Percentiles rank a stretch among this genome's conserved stretches.
Evolutionary conservation across 1,140 invertebrate genomes (phyloP).

Genomic region (Tribolium castaneum): DNA sequence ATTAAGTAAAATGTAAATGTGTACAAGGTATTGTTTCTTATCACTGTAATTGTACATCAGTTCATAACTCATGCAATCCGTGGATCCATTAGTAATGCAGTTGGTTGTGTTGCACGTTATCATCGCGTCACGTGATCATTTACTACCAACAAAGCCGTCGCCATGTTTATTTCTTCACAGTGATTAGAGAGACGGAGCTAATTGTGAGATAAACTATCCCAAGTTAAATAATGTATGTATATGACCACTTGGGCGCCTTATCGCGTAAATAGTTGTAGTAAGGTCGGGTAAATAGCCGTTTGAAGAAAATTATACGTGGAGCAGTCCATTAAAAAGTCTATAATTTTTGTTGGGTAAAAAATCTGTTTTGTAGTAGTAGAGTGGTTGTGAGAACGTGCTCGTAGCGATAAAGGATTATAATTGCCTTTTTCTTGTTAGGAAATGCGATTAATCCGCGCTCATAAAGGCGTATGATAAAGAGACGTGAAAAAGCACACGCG

Average conservation of each 20-base stretch:
- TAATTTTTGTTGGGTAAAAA: not conserved
- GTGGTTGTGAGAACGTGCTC: not conserved
- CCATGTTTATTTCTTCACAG: not conserved
- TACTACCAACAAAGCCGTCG: not conserved
- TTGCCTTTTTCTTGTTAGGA: slow-evolving; percentile 10
- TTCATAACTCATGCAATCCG: slow-evolving; percentile 29
- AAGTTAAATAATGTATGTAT: no score
- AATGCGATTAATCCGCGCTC: not conserved
- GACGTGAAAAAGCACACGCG: not conserved
- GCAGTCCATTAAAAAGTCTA: not conserved
- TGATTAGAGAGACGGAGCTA: not conserved
- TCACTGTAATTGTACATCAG: slow-evolving; percentile 9
- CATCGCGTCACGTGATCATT: slow-evolving; percentile 22
- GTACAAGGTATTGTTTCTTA: slow-evolving; percentile 26
- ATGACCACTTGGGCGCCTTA: not conserved
- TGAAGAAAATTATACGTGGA: not conserved
- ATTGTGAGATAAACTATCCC: not conserved
- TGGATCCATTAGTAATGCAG: slow-evolving; percentile 33
- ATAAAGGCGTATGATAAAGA: slow-evolving; percentile 12
- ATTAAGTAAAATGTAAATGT: slow-evolving; percentile 25
- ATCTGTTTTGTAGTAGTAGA: not conserved
- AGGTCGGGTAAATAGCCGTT: not conserved
- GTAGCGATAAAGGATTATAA: not conserved
- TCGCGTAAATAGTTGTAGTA: slow-evolving; percentile 4
- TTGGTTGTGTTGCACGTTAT: slow-evolving; percentile 1